These are phyloP conservation scores for Crotalus tigris DNA, from an alignment of 2,113 vertebrate species.

Conservation along the genomic window DNA sequence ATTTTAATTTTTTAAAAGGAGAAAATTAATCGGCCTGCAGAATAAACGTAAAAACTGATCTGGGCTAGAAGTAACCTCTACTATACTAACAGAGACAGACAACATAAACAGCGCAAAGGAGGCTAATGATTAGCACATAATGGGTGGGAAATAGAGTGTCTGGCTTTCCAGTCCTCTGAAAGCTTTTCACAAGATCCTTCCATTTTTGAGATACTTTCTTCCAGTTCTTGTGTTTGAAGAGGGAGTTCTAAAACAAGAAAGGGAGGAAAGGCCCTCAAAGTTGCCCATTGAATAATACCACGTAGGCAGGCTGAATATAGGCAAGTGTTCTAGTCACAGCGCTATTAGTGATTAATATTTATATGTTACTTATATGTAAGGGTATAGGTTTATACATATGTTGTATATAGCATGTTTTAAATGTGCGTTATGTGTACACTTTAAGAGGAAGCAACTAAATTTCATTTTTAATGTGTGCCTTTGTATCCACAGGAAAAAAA, in stretches of 20 bases:
- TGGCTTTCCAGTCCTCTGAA: neutral
- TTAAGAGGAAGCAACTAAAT: no score
- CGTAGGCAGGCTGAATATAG: neutral
- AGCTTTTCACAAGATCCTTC: neutral
- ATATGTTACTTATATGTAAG: no score
- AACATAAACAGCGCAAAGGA: neutral
- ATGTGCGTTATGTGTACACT: no score
- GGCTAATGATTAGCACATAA: no score
- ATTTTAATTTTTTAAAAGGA: neutral
- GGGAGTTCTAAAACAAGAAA: neutral
- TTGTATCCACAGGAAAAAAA: no score
- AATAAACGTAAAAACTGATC: neutral
- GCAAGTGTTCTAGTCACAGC: neutral
- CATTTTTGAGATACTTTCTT: neutral
- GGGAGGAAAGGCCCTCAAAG: neutral
- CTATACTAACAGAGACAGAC: neutral
- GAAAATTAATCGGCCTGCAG: neutral
- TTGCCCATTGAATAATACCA: neutral
- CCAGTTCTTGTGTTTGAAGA: neutral
- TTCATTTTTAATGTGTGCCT: no score
- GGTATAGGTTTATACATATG: no score
- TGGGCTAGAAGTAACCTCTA: neutral
- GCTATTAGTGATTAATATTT: neutral
- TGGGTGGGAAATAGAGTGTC: neutral
- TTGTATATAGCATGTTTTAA: no score